A percentile compares a stretch with the other conserved stretches of the same genome.
Conservation (phyloP, 2,797 vertebrate genomes). For the Leuciscus waleckii region DNA sequence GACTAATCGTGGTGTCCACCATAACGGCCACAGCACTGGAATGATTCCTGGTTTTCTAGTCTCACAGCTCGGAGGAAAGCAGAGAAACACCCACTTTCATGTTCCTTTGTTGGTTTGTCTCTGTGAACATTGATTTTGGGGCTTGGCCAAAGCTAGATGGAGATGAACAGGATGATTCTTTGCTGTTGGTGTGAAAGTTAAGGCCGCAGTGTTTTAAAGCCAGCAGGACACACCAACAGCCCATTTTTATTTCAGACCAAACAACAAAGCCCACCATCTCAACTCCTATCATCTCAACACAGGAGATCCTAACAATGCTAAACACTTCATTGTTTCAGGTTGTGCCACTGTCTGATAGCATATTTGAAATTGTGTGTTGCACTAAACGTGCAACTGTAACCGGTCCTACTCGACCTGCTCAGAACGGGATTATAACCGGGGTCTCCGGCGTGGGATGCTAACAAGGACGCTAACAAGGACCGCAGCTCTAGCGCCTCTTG, state of each 20-base stretch:
- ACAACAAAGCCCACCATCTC: constrained; percentile 5
- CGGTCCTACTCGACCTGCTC: no score
- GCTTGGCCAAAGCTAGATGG: constrained; percentile 37
- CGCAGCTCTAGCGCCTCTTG: no score
- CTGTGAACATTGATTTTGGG: constrained; percentile 61
- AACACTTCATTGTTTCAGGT: background rate
- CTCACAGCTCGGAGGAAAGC: constrained; percentile 53
- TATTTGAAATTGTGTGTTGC: background rate
- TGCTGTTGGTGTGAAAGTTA: constrained; percentile 42
- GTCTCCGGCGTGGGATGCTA: no score
- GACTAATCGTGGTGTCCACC: background rate
- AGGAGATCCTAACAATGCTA: background rate
- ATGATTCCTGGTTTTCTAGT: constrained; percentile 32
- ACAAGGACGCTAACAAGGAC: no score
- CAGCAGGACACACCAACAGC: constrained; percentile 12
- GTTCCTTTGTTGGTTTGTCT: constrained; percentile 56
- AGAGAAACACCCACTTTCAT: constrained; percentile 54
- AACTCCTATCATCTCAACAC: background rate
- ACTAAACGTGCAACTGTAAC: background rate
- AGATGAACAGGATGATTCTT: constrained; percentile 45
- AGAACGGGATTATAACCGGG: no score
- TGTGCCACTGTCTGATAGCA: background rate
- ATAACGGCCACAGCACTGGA: constrained; percentile 12
- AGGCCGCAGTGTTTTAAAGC: constrained; percentile 5
- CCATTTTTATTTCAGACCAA: constrained; percentile 10